Base-by-base conservation (phyloP, 2,113 vertebrate genomes). In the Clarias macrocephalus region DNA sequence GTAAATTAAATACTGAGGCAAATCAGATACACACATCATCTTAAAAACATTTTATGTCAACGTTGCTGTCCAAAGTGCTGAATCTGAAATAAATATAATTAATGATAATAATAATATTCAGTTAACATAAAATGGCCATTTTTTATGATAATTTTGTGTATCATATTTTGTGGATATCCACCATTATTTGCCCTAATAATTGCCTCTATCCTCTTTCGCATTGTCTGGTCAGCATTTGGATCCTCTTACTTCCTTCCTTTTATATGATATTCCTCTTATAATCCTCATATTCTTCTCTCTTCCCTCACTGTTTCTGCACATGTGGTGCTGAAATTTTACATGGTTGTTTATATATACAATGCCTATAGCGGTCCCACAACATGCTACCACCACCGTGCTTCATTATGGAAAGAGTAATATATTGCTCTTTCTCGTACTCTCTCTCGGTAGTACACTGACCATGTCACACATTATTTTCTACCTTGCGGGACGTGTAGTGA, bases 401-500 rank as follows among this genome's bases (percentile, higher is more conserved):
- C 48, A n/a, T 37, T 73, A 19, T 73, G 18, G 0, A 3, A 1
- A 9, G 3, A 2, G 4, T 42, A 42, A 37, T 37, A 37, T 37
- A 37, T 37, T 37, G 33, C 33, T 37, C 33, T 37, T 3, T 37
- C 33, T 37, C 33, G 33, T 37, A 37, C 33, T 37, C 18, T 72
- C 33, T 72, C 23, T 15, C 21, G 23, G 3, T 25, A 1, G 25
- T 48, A 8, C 48, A 48, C 48, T 8, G 7, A 21, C 33, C 15
- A 2, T 5, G 28, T 6, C 28, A 68, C 13, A 16, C 33, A 7
- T 0, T 11, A 19, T 30, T 73, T 70, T 48, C 18, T 87, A 98
- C 98, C 96, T 98, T 97, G 89, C 97, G 95, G 91, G 97, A 98
- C 62, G 93, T 94, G 90, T 97, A 99, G 93, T 98, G 98, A 0